A percentile compares a stretch with the other conserved stretches of the same genome.
phyloP scores from a whole-genome alignment of 2,113 vertebrate species.

The Cnemophilus loriae region DNA sequence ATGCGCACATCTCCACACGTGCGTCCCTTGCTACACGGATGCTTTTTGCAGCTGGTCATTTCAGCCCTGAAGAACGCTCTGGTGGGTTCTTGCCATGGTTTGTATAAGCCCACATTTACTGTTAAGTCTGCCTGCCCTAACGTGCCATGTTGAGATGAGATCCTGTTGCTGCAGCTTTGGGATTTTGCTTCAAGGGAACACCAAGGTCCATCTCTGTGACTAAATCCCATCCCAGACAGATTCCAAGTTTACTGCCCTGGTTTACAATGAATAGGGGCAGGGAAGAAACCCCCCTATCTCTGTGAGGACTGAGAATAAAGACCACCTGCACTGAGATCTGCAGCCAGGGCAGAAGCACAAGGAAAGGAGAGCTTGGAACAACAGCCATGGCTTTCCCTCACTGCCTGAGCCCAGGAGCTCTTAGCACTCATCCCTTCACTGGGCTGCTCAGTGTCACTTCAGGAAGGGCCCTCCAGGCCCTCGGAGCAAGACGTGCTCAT shows the following conservation, averaged over 20 bases:
- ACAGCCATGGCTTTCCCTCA: neutral
- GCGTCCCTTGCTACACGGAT: neutral
- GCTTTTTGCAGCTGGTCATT: conserved; percentile 26
- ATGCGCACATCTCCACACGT: neutral
- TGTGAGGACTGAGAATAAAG: neutral
- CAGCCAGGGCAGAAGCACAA: neutral
- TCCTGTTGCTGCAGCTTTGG: neutral
- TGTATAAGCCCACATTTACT: neutral
- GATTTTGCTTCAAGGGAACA: neutral
- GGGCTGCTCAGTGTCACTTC: neutral
- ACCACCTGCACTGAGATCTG: neutral
- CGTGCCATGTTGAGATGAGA: neutral
- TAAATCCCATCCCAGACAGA: neutral
- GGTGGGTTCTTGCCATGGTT: neutral
- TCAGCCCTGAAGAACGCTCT: neutral
- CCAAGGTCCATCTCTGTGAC: neutral
- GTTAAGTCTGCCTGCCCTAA: neutral
- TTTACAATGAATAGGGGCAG: neutral
- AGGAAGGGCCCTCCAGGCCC: neutral
- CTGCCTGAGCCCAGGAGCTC: neutral
- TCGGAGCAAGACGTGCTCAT: rapidly evolving
- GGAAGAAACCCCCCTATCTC: neutral
- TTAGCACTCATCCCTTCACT: neutral
- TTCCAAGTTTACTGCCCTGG: neutral
- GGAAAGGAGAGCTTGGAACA: neutral